A percentile compares a stretch with the other conserved stretches of the same genome.
phyloP scores from a whole-genome alignment of 2,888 invertebrate genomes.

The Drosophila anomalata region DNA sequence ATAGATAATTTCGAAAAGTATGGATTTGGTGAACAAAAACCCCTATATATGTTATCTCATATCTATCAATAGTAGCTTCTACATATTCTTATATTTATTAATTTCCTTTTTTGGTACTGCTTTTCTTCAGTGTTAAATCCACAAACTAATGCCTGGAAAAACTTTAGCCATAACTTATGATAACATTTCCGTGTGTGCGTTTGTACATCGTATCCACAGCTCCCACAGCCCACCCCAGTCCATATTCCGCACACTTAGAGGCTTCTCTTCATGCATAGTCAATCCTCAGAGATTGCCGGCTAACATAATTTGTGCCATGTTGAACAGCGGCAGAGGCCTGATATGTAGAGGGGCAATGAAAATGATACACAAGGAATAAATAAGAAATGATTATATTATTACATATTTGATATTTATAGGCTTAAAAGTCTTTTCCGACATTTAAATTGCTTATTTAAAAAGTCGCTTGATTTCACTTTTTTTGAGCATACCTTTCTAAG shows the following conservation, averaged over 20 bases:
- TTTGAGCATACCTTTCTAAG: too few species aligned
- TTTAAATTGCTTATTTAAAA: too few species aligned
- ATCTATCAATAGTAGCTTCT: too few species aligned
- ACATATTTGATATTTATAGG: neutral
- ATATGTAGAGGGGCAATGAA: neutral
- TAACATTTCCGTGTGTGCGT: conserved; percentile 66
- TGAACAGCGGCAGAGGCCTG: conserved; percentile 48
- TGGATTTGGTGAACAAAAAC: too few species aligned
- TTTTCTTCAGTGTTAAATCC: conserved; percentile 48
- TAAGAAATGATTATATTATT: neutral
- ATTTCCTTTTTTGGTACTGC: neutral
- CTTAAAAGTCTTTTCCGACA: too few species aligned
- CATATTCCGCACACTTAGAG: conserved; percentile 14
- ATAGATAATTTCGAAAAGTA: too few species aligned
- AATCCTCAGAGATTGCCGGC: conserved; percentile 76
- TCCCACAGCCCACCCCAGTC: neutral
- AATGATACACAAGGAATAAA: neutral
- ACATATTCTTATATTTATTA: too few species aligned
- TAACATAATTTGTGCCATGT: conserved; percentile 76
- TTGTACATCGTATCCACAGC: neutral
- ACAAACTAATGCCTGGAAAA: conserved; percentile 47
- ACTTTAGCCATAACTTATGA: conserved; percentile 76
- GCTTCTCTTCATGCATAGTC: conserved; percentile 54
- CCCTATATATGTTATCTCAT: too few species aligned
- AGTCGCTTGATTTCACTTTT: too few species aligned